Percentiles rank a stretch among this genome's conserved stretches.
Evolutionary conservation across 2,888 invertebrate species (phyloP).

Genomic region (Dryomyza anilis): DNA sequence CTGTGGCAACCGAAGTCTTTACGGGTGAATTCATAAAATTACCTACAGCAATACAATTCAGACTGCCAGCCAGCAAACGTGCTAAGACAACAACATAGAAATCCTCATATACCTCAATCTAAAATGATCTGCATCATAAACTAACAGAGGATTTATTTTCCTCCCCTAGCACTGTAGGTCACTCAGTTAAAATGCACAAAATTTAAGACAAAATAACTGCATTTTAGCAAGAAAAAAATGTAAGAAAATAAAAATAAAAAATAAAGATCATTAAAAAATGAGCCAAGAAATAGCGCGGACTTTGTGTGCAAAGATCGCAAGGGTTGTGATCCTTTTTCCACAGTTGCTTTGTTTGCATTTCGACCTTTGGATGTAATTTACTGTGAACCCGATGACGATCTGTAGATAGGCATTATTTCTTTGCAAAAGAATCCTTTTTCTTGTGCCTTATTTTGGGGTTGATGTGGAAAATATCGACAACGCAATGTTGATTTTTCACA

Average conservation of each 20-base stretch:
- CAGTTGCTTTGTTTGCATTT: slow-evolving; percentile 48
- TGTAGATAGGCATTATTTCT: slow-evolving; percentile 29
- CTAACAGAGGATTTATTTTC: slow-evolving; percentile 9
- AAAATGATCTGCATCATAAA: background rate
- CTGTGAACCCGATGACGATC: slow-evolving; percentile 51
- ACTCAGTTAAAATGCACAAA: slow-evolving; percentile 7
- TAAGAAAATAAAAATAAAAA: no score
- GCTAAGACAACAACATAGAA: no score
- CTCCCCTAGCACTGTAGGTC: background rate
- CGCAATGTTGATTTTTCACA: slow-evolving; percentile 28
- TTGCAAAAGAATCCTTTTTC: background rate
- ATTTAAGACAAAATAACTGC: background rate
- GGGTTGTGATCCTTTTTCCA: slow-evolving; percentile 43
- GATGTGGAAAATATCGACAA: slow-evolving; percentile 18
- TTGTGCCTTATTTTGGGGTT: slow-evolving; percentile 32
- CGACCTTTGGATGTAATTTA: slow-evolving; percentile 57
- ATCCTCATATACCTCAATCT: slow-evolving; percentile 3
- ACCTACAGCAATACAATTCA: slow-evolving; percentile 38
- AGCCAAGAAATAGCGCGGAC: slow-evolving; percentile 32
- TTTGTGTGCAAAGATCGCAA: slow-evolving; percentile 38
- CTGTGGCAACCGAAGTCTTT: slow-evolving; percentile 36
- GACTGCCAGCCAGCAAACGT: no score
- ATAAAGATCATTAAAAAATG: slow-evolving; percentile 30
- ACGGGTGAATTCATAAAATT: slow-evolving; percentile 40
- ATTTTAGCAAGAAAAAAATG: background rate